Base-by-base conservation (phyloP, 2,888 invertebrate genomes). In the Thera obeliscata region DNA sequence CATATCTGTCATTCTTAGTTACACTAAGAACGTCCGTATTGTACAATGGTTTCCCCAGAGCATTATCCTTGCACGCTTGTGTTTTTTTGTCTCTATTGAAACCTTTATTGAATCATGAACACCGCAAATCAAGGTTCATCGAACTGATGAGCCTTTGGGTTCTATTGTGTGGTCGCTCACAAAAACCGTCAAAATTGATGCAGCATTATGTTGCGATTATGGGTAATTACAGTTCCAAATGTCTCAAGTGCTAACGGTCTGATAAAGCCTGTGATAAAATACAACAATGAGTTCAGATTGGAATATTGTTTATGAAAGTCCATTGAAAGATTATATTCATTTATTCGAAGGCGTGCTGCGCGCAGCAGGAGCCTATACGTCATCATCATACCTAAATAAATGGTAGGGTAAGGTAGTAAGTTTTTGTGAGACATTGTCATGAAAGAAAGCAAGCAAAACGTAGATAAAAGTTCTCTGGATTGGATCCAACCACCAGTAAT, bases 111-210 rank as follows among this genome's bases (percentile, higher is more conserved):
- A 78, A 67, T 64, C 62, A 48, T 50, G 57, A 65, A 73, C 67
- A 49, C 70, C 75, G 61, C 57, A 61, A 56, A 50, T 71, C 64
- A 35, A 63, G 61, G 79, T 73, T 76, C 75, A 72, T 64, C 57
- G 71, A 75, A 72, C 77, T 58, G 69, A 63, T 74, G 69, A 62
- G 49, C 59, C 48, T 36, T 22, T 22, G 41, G 46, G 48, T 58
- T 46, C 66, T 55, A 67, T 67, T 67, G 64, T 67, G 52, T 54
- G 59, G 46, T 33, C 38, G 56, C 54, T 35, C 48, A 38, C 56
- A 64, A 67, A 67, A 67, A 64, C 38, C 22, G 38, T 33, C 48
- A 12, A 60, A 64, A 67, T 67, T 64, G 61, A 61, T 64, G 50
- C 56, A 61, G 48, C 49, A 67, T 64, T 67, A 60, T 56, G 9